These are phyloP conservation scores for Todiramphus saurophagus DNA, from an alignment of 2,113 vertebrate species.

Conservation along the genomic window DNA sequence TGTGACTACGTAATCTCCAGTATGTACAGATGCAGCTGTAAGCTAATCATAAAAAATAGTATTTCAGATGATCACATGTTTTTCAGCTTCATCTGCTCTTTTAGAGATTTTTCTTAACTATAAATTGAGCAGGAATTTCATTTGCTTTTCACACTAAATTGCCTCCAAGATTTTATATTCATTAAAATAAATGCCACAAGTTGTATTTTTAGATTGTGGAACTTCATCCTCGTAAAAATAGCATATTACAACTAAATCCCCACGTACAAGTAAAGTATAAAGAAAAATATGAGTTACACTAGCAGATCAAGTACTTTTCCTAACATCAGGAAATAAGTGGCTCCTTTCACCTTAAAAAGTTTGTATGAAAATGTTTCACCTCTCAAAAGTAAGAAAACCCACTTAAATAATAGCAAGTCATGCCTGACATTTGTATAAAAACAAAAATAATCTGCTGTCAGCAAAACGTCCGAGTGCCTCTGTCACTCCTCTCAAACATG, in stretches of 20 bases:
- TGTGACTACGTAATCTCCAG: background rate
- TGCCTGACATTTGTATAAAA: slow-evolving; percentile 85
- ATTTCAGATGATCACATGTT: slow-evolving; percentile 30
- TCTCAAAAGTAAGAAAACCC: slow-evolving; percentile 62
- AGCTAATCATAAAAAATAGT: slow-evolving; percentile 15
- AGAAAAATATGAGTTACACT: slow-evolving; percentile 10
- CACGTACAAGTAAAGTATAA: background rate
- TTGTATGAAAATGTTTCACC: slow-evolving; percentile 14
- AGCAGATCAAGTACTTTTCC: background rate
- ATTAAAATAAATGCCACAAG: slow-evolving; percentile 38
- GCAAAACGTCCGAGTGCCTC: slow-evolving; percentile 83
- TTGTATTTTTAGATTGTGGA: background rate
- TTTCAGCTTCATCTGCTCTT: slow-evolving; percentile 56
- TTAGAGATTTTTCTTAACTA: slow-evolving; percentile 57
- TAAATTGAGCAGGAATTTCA: slow-evolving; percentile 52
- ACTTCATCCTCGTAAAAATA: slow-evolving; percentile 19
- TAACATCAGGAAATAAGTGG: slow-evolving; percentile 8
- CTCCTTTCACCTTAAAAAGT: slow-evolving; percentile 22
- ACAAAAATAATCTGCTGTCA: slow-evolving; percentile 91
- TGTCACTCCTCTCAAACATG: slow-evolving; percentile 80
- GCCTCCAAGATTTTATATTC: slow-evolving; percentile 38
- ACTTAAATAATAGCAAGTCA: slow-evolving; percentile 81
- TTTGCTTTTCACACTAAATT: slow-evolving; percentile 61
- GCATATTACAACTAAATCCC: slow-evolving; percentile 15
- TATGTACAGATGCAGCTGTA: background rate